Evolutionary conservation across 2,888 invertebrate genomes (phyloP).

Genomic region (Brachyopa scutellaris): DNA sequence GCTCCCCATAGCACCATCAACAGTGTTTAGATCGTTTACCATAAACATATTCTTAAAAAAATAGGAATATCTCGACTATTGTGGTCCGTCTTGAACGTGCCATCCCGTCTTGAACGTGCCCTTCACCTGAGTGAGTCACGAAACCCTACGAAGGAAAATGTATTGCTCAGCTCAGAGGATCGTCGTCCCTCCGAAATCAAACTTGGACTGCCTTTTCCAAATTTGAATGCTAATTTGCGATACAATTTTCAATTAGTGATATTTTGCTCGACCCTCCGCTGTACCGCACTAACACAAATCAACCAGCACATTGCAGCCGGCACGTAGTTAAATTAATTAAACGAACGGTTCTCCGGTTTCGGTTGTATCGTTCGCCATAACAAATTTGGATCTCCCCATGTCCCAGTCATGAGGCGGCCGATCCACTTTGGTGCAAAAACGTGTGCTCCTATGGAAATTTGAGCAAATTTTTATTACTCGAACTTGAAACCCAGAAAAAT

Average conservation of each 20-base stretch:
- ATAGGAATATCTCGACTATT: constrained; percentile 5
- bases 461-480: constrained; percentile 68
- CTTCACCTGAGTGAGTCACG: constrained; percentile 46
- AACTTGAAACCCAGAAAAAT: constrained; percentile 47
- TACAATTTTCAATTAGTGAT: constrained; percentile 71
- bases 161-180: constrained; percentile 20
- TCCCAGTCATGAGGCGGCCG: constrained; percentile 40
- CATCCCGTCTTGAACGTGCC: constrained; percentile 3
- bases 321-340: constrained; percentile 73
- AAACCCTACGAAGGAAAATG: constrained; percentile 11
- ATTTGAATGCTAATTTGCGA: constrained; percentile 72
- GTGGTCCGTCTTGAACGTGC: no score
- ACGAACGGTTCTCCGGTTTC: constrained; percentile 69
- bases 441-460: constrained; percentile 71
- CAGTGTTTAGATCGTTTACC: no score
- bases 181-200: constrained; percentile 5
- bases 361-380: constrained; percentile 63
- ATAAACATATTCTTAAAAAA: constrained; percentile 9
- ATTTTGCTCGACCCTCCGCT: constrained; percentile 40
- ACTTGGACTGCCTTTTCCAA: constrained; percentile 62
- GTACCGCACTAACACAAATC: constrained; percentile 33
- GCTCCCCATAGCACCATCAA: background rate
- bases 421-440: constrained; percentile 68
- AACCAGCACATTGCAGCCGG: constrained; percentile 56
- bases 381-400: constrained; percentile 61